phyloP scores from a whole-genome alignment of 2,888 invertebrate species.

The Acanthococcus lagerstroemiae region DNA sequence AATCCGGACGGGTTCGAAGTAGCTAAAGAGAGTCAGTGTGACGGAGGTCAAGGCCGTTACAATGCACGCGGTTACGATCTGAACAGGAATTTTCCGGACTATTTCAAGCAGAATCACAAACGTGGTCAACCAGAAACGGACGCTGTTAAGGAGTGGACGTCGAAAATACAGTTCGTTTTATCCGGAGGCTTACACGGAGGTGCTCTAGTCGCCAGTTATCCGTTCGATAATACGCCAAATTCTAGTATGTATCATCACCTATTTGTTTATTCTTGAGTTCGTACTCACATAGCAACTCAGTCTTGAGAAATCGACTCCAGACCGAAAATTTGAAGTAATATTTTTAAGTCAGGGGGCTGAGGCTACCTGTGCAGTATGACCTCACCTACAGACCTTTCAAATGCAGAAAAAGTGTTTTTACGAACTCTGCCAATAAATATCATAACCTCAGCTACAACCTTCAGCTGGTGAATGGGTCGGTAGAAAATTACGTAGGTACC shows the following conservation, averaged over 20 bases:
- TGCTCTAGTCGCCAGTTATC: slow-evolving; percentile 90
- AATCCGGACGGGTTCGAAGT: slow-evolving; percentile 96
- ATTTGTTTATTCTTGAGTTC: too few species aligned
- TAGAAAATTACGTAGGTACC: too few species aligned
- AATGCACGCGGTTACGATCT: slow-evolving; percentile 82
- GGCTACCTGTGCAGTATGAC: too few species aligned
- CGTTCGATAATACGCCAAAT: slow-evolving; percentile 90
- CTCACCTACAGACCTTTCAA: too few species aligned
- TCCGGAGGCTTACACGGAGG: slow-evolving; percentile 93
- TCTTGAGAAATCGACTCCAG: too few species aligned
- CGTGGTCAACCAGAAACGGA: slow-evolving; percentile 89
- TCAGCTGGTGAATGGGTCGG: too few species aligned
- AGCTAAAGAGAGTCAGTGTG: slow-evolving; percentile 79
- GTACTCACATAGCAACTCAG: too few species aligned
- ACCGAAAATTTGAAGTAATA: too few species aligned
- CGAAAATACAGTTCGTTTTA: slow-evolving; percentile 83
- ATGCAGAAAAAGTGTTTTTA: too few species aligned
- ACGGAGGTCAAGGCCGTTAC: slow-evolving; percentile 77
- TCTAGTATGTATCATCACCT: slow-evolving; percentile 75
- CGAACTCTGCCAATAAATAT: too few species aligned
- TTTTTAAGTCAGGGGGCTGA: too few species aligned
- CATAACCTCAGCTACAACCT: too few species aligned
- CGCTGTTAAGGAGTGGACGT: slow-evolving; percentile 88
- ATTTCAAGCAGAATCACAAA: slow-evolving; percentile 78
- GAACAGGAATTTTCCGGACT: slow-evolving; percentile 94